Evolutionary conservation across 2,113 vertebrate species (phyloP).

Genomic region (Psammodynastes pulverulentus): DNA sequence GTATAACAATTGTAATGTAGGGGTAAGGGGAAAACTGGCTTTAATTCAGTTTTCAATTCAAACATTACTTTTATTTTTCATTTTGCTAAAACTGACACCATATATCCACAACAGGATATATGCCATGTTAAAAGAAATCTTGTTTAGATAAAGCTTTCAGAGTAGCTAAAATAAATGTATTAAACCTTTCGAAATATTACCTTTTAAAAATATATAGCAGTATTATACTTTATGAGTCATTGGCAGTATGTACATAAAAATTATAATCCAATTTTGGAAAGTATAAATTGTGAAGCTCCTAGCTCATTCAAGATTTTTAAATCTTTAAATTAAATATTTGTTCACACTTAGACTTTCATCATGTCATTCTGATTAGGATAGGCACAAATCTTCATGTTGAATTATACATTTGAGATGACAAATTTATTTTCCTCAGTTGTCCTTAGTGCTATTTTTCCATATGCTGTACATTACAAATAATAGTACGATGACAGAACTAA

Average conservation of each 20-base stretch:
- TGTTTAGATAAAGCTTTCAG: slow-evolving; percentile 12
- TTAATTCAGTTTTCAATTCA: background rate
- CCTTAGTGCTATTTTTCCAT: background rate
- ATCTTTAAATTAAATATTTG: slow-evolving; percentile 6
- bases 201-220: background rate
- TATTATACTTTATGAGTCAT: background rate
- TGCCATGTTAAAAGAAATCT: background rate
- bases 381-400: background rate
- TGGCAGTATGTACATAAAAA: slow-evolving; percentile 2
- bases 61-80: background rate
- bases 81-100: background rate
- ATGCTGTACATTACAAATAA: background rate
- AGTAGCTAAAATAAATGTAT: background rate
- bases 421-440: background rate
- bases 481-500: background rate
- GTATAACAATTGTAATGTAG: background rate
- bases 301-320: background rate
- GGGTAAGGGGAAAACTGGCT: background rate
- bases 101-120: background rate
- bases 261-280: background rate
- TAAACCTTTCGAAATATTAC: slow-evolving; percentile 2
- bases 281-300: background rate
- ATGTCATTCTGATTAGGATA: background rate
- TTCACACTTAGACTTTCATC: background rate
- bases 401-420: background rate